Conservation (phyloP, 1,140 invertebrate species). For the Aphaenogaster ashmeadi region DNA sequence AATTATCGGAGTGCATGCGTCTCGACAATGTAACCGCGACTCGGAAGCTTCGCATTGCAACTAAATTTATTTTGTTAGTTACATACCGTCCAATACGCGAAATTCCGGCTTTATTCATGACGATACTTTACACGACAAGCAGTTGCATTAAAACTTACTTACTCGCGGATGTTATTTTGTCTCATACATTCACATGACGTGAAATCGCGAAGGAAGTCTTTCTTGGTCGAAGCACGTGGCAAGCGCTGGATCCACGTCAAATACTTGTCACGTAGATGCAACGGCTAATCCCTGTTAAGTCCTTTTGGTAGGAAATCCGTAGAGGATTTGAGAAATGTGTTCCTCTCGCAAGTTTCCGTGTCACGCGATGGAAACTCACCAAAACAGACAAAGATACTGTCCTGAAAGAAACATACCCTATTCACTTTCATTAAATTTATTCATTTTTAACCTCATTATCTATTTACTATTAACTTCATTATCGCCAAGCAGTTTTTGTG, state of each 20-base stretch:
- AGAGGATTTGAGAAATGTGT: constrained; percentile 45
- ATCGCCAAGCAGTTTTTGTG: not conserved
- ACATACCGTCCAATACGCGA: not conserved
- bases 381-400: not conserved
- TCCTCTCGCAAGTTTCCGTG: constrained; percentile 60
- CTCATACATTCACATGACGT: not conserved
- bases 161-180: constrained; percentile 22
- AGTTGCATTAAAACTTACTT: constrained; percentile 51
- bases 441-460: not conserved
- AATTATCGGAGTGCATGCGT: constrained; percentile 80
- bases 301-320: constrained; percentile 46
- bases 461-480: not conserved
- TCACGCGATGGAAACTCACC: constrained; percentile 17
- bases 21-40: constrained; percentile 69
- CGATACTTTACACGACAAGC: constrained; percentile 20
- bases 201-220: constrained; percentile 53
- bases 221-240: constrained; percentile 32
- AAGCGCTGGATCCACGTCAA: constrained; percentile 52
- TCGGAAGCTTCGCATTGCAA: constrained; percentile 26
- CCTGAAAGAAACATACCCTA: not conserved
- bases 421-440: not conserved
- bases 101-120: constrained; percentile 46
- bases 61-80: constrained; percentile 19
- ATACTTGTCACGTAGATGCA: constrained; percentile 70
- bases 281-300: constrained; percentile 66